Conservation (phyloP, 2,888 invertebrate genomes). For the Choristoneura rosaceana region DNA sequence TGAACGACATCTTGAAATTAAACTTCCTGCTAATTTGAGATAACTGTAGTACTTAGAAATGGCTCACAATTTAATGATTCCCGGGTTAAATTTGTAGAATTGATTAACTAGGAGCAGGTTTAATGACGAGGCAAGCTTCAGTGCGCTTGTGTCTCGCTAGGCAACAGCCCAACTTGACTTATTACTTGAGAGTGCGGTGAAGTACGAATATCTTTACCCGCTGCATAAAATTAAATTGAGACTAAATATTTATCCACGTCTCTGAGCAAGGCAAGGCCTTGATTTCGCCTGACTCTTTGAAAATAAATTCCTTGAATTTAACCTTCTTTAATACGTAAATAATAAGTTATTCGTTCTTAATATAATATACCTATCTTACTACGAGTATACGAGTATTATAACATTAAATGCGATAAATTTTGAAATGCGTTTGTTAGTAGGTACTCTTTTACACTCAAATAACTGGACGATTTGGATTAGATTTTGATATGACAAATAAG, state of each 20-base stretch:
- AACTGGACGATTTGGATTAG: too few relatives aligned
- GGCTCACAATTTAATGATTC: neutral
- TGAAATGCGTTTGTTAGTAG: too few relatives aligned
- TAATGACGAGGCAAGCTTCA: conserved; percentile 4
- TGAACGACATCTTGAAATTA: neutral
- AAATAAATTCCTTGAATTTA: neutral
- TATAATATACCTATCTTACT: too few relatives aligned
- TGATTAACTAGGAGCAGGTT: conserved; percentile 9
- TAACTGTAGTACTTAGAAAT: neutral
- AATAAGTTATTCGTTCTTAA: too few relatives aligned
- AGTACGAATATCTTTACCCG: neutral
- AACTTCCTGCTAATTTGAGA: neutral
- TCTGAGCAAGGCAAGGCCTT: too few relatives aligned
- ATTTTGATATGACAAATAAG: too few relatives aligned
- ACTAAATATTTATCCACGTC: too few relatives aligned
- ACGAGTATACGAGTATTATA: too few relatives aligned
- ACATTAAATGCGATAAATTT: too few relatives aligned
- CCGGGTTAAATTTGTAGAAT: conserved; percentile 5
- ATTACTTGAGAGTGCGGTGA: neutral
- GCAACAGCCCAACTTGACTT: neutral
- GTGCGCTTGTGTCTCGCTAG: neutral
- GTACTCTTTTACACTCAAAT: too few relatives aligned
- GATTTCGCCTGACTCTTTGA: neutral
- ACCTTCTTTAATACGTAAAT: too few relatives aligned
- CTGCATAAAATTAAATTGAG: too few relatives aligned